Conservation (phyloP, 2,797 vertebrate species). For the Lindbergichthys nudifrons region DNA sequence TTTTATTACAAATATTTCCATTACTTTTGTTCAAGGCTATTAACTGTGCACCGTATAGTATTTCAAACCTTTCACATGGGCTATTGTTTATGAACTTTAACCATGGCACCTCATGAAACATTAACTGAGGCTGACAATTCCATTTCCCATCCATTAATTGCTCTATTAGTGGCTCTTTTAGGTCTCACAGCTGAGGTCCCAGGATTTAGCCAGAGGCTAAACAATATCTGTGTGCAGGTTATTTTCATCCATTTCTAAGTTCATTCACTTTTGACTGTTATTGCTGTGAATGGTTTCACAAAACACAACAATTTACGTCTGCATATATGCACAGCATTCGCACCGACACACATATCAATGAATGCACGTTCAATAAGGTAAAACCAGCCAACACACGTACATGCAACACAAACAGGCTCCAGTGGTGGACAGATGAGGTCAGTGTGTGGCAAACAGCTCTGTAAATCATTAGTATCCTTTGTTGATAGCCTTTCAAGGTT, state of each 20-base stretch:
- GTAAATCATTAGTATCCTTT: constrained; percentile 60
- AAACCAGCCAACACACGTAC: not conserved
- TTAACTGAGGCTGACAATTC: constrained; percentile 37
- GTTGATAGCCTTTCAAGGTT: constrained; percentile 55
- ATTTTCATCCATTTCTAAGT: constrained; percentile 10
- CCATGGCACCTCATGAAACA: constrained; percentile 24
- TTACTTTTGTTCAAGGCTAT: not conserved
- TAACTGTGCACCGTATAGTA: not conserved
- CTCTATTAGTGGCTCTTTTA: constrained; percentile 44
- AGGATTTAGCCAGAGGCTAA: constrained; percentile 34
- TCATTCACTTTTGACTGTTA: constrained; percentile 11
- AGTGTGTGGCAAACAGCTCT: constrained; percentile 38
- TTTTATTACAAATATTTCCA: not conserved
- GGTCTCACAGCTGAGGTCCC: constrained; percentile 49
- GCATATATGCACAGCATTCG: not conserved
- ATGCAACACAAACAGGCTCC: constrained; percentile 3
- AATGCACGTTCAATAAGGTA: not conserved
- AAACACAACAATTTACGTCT: constrained; percentile 1
- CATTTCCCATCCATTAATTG: constrained; percentile 53
- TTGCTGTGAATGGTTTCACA: not conserved
- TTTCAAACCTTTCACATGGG: constrained; percentile 1
- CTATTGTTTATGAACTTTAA: constrained; percentile 23
- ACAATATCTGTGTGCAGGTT: constrained; percentile 34
- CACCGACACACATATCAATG: not conserved
- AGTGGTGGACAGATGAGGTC: constrained; percentile 22